phyloP scores from a whole-genome alignment of 1,140 invertebrate species.

The Drosophila mojavensis region DNA sequence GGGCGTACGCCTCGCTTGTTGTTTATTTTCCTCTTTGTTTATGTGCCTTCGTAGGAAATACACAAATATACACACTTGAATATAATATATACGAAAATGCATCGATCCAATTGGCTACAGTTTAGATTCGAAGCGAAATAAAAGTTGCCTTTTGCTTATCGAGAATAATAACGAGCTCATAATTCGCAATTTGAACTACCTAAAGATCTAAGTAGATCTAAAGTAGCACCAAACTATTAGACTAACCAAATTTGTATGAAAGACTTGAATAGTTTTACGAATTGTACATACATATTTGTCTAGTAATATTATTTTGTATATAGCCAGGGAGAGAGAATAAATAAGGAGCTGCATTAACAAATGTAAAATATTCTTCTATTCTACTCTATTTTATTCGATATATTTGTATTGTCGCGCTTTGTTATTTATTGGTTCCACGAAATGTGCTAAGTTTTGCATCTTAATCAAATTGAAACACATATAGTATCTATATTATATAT shows the following conservation, averaged over 20 bases:
- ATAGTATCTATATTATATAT: constrained; percentile 27
- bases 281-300: constrained; percentile 24
- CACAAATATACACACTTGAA: constrained; percentile 28
- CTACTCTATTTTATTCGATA: constrained; percentile 15
- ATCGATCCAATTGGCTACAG: neutral
- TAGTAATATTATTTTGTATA: constrained; percentile 33
- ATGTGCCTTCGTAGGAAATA: constrained; percentile 62
- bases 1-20: constrained; percentile 46
- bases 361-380: constrained; percentile 30
- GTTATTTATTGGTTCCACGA: constrained; percentile 49
- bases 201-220: constrained; percentile 2
- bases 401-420: constrained; percentile 39
- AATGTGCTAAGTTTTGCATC: constrained; percentile 34
- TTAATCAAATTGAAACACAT: constrained; percentile 31
- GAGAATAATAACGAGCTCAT: constrained; percentile 6
- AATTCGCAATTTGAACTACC: constrained; percentile 7
- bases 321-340: constrained; percentile 21
- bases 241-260: constrained; percentile 34
- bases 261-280: constrained; percentile 44
- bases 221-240: constrained; percentile 28
- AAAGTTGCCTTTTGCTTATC: constrained; percentile 36
- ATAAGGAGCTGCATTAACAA: constrained; percentile 17
- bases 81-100: constrained; percentile 1
- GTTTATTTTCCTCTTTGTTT: constrained; percentile 73
- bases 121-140: constrained; percentile 15